A percentile compares a stretch with the other conserved stretches of the same genome.
These are phyloP conservation scores for Pelobates cultripes DNA, from an alignment of 2,797 vertebrate genomes.

Conservation along the genomic window DNA sequence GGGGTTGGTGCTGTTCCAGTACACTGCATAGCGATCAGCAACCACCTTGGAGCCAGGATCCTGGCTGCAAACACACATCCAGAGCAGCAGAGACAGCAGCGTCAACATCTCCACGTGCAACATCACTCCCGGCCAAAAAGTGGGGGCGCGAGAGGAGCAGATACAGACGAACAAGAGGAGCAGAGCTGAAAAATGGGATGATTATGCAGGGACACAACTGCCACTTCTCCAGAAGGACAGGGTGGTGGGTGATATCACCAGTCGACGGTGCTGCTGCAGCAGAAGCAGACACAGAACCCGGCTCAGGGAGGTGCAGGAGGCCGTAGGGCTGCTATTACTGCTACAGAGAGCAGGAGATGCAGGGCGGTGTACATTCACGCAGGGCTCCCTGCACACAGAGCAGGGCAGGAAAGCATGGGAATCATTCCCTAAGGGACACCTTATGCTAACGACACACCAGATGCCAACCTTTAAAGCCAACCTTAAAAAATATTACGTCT, in stretches of 20 bases:
- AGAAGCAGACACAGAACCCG: constrained; percentile 11
- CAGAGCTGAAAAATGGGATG: constrained; percentile 40
- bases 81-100: constrained; percentile 89
- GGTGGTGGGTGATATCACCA: constrained; percentile 46
- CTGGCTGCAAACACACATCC: constrained; percentile 92
- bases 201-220: constrained; percentile 10
- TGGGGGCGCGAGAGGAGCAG: constrained; percentile 44
- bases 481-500: constrained; percentile 15
- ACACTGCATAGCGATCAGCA: constrained; percentile 96
- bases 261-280: constrained; percentile 25
- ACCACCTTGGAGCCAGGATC: constrained; percentile 96
- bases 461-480: constrained; percentile 47
- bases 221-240: constrained; percentile 26
- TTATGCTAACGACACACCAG: constrained; percentile 24
- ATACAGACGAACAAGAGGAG: constrained; percentile 39
- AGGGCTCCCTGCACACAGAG: constrained; percentile 59
- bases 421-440: constrained; percentile 35
- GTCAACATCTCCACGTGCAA: constrained; percentile 95
- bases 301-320: constrained; percentile 62
- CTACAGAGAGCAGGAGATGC: constrained; percentile 59
- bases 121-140: constrained; percentile 80
- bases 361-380: constrained; percentile 68
- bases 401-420: constrained; percentile 48
- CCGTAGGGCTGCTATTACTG: constrained; percentile 54
- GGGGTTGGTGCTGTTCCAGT: constrained; percentile 97